Base-by-base conservation (phyloP, 2,113 vertebrate genomes). In the Lepus americanus region DNA sequence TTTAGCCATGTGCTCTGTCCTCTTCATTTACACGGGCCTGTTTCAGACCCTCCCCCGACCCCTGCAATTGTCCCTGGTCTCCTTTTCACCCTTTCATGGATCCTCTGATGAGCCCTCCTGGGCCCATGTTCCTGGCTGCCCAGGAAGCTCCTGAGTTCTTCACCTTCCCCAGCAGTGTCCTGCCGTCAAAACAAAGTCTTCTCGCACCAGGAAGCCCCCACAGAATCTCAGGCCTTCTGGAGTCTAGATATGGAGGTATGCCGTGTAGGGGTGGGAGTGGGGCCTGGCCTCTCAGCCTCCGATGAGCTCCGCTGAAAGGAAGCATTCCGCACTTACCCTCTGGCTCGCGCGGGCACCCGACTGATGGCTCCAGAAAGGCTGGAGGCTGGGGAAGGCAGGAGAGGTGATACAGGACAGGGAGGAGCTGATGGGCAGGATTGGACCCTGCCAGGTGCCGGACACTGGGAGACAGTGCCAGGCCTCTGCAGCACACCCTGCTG, bases 241-340 rank as follows among this genome's bases (percentile, higher is more conserved):
- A 31, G 2, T 9, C 13, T 1, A n/a, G 64, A 72, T 90, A 8
- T 0, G 61, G 70, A 98, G 69, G 64, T 6, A 95, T 0, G 84
- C 97, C 97, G 97, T 98, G 70, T 96, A 98, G 12, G 97, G 97
- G 20, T 1, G 44, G 87, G 97, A 96, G 19, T 98, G 97, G 39
- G 97, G 97, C 39, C 81, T 90, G 69, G 95, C 89, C 23, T 95
- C 96, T 25, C 0, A 33, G 31, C 96, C 97, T 51, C 97, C 95
- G 4, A 97, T 97, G 90, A 97, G 96, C 59, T 95, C 19, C 53
- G 69, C 97, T 97, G 91, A 16, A 96, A 95, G 81, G 66, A 95
- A 88, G 53, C 49, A 87, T 49, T 44, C 0, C 13, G n/a, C 31
- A 61, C 31, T 94, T 67, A 86, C 7, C 8, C 73, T 39, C 61